Percentiles rank a stretch among this genome's conserved stretches.
phyloP scores from a whole-genome alignment of 2,797 vertebrate species.

The Schizopygopsis malacanthus region DNA sequence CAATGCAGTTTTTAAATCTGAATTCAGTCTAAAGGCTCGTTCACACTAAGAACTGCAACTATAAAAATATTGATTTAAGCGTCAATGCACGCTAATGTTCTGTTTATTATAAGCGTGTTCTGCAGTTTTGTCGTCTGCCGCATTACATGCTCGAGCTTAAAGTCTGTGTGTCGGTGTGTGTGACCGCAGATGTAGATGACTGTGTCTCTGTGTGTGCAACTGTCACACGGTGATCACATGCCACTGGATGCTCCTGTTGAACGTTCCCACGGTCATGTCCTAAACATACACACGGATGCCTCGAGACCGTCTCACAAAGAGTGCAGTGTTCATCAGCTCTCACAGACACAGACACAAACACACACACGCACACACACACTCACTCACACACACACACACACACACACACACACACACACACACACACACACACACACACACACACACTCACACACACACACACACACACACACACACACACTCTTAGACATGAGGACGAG shows the following conservation, averaged over 20 bases:
- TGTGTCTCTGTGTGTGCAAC: neutral
- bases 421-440: neutral
- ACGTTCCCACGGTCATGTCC: conserved; percentile 50
- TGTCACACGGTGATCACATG: conserved; percentile 62
- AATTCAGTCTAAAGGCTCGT: neutral
- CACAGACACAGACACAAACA: conserved; percentile 17
- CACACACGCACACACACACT: too few relatives aligned
- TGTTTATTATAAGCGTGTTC: neutral
- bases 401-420: too few relatives aligned
- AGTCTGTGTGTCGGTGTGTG: neutral
- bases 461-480: conserved; percentile 1
- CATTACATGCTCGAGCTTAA: neutral
- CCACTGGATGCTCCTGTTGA: conserved; percentile 12
- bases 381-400: too few relatives aligned
- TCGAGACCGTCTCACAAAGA: conserved; percentile 31
- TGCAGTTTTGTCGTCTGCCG: neutral
- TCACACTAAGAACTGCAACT: neutral
- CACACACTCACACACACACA: neutral
- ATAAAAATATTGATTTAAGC: neutral
- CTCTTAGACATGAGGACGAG: neutral
- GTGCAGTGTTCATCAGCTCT: conserved; percentile 36
- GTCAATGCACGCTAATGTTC: neutral
- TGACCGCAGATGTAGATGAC: neutral
- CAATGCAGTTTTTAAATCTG: neutral
- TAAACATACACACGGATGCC: conserved; percentile 38